Evolutionary conservation across 2,888 invertebrate genomes (phyloP).

Genomic region (Gandaritis pyraliata): DNA sequence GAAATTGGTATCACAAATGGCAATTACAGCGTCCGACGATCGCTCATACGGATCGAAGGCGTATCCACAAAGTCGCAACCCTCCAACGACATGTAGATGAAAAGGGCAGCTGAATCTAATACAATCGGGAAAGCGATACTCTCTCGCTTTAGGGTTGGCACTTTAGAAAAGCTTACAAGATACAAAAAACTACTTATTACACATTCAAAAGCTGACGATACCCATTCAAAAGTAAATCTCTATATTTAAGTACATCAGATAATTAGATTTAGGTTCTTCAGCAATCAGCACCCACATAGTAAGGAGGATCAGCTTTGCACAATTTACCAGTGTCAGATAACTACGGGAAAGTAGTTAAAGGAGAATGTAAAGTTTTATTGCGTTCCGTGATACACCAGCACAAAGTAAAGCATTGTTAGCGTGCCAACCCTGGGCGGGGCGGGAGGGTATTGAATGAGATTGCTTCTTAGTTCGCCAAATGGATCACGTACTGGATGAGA

Average conservation of each 20-base stretch:
- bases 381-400: slow-evolving; percentile 73
- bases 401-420: slow-evolving; percentile 77
- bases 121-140: slow-evolving; percentile 83
- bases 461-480: slow-evolving; percentile 85
- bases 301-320: slow-evolving; percentile 13
- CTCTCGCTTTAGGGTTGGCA: slow-evolving; percentile 69
- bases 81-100: slow-evolving; percentile 81
- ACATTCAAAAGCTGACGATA: too few species aligned
- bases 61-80: slow-evolving; percentile 69
- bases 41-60: slow-evolving; percentile 50
- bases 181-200: not conserved
- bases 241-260: not conserved
- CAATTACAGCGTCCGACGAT: slow-evolving; percentile 41
- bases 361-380: slow-evolving; percentile 81
- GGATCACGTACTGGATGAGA: slow-evolving; percentile 86
- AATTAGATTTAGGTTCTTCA: not conserved
- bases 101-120: slow-evolving; percentile 84
- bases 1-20: slow-evolving; percentile 30
- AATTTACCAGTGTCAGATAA: slow-evolving; percentile 56
- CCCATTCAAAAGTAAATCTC: not conserved
- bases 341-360: slow-evolving; percentile 79
- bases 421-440: slow-evolving; percentile 62
- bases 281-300: slow-evolving; percentile 1
- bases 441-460: slow-evolving; percentile 84
- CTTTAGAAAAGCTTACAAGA: not conserved